A percentile compares a stretch with the other conserved stretches of the same genome.
Conservation (phyloP, 2,113 vertebrate genomes). For the Oncorhynchus kisutch region DNA sequence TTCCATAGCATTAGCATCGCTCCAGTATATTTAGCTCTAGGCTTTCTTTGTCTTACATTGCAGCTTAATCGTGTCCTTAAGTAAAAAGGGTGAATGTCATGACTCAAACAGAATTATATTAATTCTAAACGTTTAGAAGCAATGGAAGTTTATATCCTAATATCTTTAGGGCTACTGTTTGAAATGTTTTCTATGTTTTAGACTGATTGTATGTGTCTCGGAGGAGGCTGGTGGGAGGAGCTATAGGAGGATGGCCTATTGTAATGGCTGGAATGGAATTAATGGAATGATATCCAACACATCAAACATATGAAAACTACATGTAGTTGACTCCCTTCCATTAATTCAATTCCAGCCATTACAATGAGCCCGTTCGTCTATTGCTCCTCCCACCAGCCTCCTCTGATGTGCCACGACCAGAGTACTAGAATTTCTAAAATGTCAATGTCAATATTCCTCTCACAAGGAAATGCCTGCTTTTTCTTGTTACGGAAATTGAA, state of each 20-base stretch:
- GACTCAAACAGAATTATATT: constrained; percentile 62
- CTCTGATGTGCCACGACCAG: not conserved
- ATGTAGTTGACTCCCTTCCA: too few relatives aligned
- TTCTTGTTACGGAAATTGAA: not conserved
- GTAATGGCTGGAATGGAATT: constrained; percentile 7
- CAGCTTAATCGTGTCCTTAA: not conserved
- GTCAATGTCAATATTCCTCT: not conserved
- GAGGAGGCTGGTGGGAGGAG: too few relatives aligned
- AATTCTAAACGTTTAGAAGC: constrained; percentile 52
- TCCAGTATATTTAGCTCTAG: not conserved
- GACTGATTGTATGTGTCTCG: not conserved
- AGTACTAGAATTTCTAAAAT: constrained; percentile 30
- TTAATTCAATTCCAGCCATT: too few relatives aligned
- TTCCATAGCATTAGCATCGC: not conserved
- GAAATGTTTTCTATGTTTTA: constrained; percentile 57
- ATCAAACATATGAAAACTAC: too few relatives aligned
- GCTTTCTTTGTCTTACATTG: not conserved
- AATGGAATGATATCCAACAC: too few relatives aligned
- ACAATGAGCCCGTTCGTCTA: too few relatives aligned
- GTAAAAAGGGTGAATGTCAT: constrained; percentile 10
- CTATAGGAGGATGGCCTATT: too few relatives aligned
- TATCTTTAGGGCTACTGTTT: constrained; percentile 35
- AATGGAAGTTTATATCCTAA: constrained; percentile 24
- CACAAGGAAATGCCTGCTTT: not conserved
- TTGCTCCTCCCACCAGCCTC: not conserved